Percentiles rank a stretch among this genome's conserved stretches.
These are phyloP conservation scores for Orestias chungarensis DNA, from an alignment of 2,797 vertebrate genomes.

Conservation along the genomic window DNA sequence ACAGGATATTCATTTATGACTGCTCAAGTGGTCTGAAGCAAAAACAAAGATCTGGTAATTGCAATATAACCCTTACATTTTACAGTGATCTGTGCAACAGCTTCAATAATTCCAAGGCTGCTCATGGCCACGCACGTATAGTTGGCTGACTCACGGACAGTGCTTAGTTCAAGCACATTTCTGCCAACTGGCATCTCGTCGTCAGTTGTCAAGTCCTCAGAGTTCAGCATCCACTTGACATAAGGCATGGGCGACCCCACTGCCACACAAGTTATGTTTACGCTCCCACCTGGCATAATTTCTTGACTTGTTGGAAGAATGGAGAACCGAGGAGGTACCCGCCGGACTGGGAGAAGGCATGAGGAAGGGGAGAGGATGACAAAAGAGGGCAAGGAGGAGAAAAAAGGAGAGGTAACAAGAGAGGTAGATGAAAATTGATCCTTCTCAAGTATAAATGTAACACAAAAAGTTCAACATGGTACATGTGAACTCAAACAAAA, in stretches of 20 bases:
- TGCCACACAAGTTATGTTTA: slow-evolving; percentile 98
- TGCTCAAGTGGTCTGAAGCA: background rate
- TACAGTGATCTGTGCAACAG: slow-evolving; percentile 96
- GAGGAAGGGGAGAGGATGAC: slow-evolving; percentile 74
- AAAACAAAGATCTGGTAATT: background rate
- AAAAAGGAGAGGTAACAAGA: slow-evolving; percentile 88
- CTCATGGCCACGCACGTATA: slow-evolving; percentile 99
- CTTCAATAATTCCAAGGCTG: slow-evolving; percentile 97
- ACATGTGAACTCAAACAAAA: slow-evolving; percentile 78
- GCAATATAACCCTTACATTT: slow-evolving; percentile 87
- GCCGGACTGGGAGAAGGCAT: slow-evolving; percentile 89
- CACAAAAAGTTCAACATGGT: slow-evolving; percentile 79
- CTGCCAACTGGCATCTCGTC: slow-evolving; percentile 99
- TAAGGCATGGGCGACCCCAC: slow-evolving; percentile 99
- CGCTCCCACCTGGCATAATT: slow-evolving; percentile 98
- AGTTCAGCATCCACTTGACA: slow-evolving; percentile 98
- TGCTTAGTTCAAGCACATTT: slow-evolving; percentile 95
- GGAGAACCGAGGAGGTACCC: slow-evolving; percentile 97
- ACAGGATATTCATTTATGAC: background rate
- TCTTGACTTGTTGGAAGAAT: slow-evolving; percentile 96
- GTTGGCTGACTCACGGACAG: slow-evolving; percentile 96
- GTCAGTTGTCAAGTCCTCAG: slow-evolving; percentile 95
- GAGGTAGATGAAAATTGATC: slow-evolving; percentile 78
- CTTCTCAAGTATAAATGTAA: slow-evolving; percentile 76
- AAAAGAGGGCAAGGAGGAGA: slow-evolving; percentile 73